phyloP scores from a whole-genome alignment of 2,888 invertebrate species.

The Leucophora obtusa region DNA sequence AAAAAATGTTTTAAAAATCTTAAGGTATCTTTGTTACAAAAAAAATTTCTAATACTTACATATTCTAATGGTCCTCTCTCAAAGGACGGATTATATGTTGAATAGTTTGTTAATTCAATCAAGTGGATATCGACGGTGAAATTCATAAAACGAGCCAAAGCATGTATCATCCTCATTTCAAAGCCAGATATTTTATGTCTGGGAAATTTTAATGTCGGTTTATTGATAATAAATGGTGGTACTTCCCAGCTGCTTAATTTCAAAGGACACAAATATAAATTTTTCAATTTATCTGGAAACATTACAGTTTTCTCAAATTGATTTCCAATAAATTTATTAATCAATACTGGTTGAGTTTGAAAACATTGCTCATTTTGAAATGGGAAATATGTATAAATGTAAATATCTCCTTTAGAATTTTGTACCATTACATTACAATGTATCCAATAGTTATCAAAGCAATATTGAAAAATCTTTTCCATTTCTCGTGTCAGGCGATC shows the following conservation, averaged over 20 bases:
- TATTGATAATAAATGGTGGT: slow-evolving; percentile 52
- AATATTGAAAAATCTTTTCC: slow-evolving; percentile 70
- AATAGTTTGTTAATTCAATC: no score
- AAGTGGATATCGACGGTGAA: slow-evolving; percentile 63
- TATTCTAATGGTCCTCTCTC: no score
- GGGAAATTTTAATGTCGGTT: not conserved
- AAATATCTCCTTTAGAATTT: slow-evolving; percentile 68
- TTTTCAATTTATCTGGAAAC: slow-evolving; percentile 69
- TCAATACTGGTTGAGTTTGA: slow-evolving; percentile 51
- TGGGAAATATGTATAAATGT: slow-evolving; percentile 72
- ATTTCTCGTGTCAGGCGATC: slow-evolving; percentile 66
- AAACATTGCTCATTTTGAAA: slow-evolving; percentile 66
- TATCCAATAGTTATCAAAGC: slow-evolving; percentile 71
- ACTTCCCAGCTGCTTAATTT: slow-evolving; percentile 55
- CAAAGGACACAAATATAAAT: slow-evolving; percentile 67
- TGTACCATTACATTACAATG: slow-evolving; percentile 73
- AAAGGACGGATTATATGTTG: no score
- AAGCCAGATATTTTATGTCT: slow-evolving; percentile 57
- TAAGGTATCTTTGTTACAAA: no score
- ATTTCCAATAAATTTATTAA: slow-evolving; percentile 67
- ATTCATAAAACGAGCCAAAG: slow-evolving; percentile 67
- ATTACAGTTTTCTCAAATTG: slow-evolving; percentile 63
- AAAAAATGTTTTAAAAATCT: no score
- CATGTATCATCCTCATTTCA: slow-evolving; percentile 66
- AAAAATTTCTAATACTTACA: no score